Evolutionary conservation across 1,140 invertebrate genomes (phyloP), one percentile per base, ranked within the genome.

Genomic region (Patella vulgata): DNA sequence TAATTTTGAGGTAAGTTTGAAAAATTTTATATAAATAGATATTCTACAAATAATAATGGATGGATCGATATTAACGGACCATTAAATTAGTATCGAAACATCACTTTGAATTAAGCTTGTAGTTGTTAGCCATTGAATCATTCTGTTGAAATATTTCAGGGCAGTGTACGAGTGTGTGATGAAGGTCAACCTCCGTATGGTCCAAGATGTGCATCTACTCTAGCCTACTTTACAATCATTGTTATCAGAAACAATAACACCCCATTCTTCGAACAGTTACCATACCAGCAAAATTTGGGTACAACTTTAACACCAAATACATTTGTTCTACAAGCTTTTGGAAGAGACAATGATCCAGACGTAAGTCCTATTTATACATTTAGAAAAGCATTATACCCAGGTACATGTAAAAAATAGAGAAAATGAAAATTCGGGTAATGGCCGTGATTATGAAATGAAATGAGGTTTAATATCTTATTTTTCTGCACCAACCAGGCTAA

Each of bases 211-310:
- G 44, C 64, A 23, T 17, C 23, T 23, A 43, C 14, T 1, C 57
- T 56, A 40, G 67, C 58, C 25, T 56, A 23, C 42, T 61, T 78
- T 17, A 65, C 55, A 4, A 48, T 80, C 0, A 68, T 40, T 44
- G 68, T 78, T 6, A 65, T 57, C 12, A 66, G 69, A 30, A 80
- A 79, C 59, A 61, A 68, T 3, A 43, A 63, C n/a, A 28, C 61
- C 9, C 78, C 78, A 1, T 68, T 63, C 27, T 80, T 80, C 54
- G 27, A 57, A 0, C 27, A 48, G 23, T 55, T 54, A 3, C 70
- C 71, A 3, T 80, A 78, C 46, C 39, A 27, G 19, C 33, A 36
- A 17, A 28, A 63, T 19, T 36, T 78, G 36, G 48, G 58, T n/a
- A 42, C 59, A 23, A 58, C 53, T 25, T 47, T 56, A 11, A 54